Evolutionary conservation across 1,140 invertebrate genomes (phyloP), one percentile per base, ranked within the genome.

Genomic region (Drosophila teissieri): DNA sequence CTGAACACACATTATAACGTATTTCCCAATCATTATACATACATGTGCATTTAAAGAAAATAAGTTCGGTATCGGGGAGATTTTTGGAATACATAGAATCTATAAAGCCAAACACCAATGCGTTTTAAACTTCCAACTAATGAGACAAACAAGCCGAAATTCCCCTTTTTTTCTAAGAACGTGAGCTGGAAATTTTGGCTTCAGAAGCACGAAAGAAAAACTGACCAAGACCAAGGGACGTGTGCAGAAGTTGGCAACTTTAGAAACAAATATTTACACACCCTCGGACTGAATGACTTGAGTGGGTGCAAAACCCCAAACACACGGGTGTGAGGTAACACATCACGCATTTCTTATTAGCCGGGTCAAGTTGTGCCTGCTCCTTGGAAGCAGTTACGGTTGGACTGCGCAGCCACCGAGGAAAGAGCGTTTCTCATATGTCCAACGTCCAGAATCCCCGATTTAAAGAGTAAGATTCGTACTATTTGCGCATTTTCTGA

Each of bases 321-420:
- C 24, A 27, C 14, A 2, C 7, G n/a, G 11, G 56, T 24, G 31
- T 4, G 12, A 37, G 63, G 60, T 51, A 78, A 85, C 74, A 82
- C 82, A 75, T 73, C 62, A 86, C 83, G 83, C 84, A 86, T 86
- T 88, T 83, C 79, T 82, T 82, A 86, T 86, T 79, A 82, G 83
- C 79, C 63, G 60, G 36, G 62, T 56, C 11, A 22, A 19, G 44
- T 46, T 46, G 19, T 14, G 19, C 8, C 17, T 27, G 4, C 14
- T 27, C 22, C 46, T 24, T 58, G 42, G 42, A 85, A 86, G 78
- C 2, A 3, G 22, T 24, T 24, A 19, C 19, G 19, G 1, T 19
- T 2, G 19, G 19, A 19, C 19, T 19, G 2, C 24, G 24, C 4
- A 24, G 4, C 24, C 2, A 31, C 7, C 31, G 31, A 31, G 31